phyloP scores from a whole-genome alignment of 2,797 vertebrate species.

The Nannoperca obscura region DNA sequence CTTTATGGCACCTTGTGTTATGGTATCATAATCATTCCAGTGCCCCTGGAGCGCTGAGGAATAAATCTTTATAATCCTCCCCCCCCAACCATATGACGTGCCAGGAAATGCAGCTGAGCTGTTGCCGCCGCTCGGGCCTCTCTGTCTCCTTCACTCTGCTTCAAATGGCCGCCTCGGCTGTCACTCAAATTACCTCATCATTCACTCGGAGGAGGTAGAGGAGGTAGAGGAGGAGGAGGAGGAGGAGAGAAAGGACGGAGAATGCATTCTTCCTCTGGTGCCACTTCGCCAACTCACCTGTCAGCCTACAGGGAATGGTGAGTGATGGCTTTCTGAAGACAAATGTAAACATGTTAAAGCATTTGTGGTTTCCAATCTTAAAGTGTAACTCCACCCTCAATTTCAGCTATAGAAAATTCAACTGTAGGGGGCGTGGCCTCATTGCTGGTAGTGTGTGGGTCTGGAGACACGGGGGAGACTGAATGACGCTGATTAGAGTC shows the following conservation, averaged over 20 bases:
- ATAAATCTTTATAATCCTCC: slow-evolving; percentile 74
- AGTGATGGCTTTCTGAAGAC: background rate
- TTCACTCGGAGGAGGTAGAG: slow-evolving; percentile 22
- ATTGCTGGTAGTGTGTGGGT: too few species aligned
- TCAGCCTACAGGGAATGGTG: background rate
- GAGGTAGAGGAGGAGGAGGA: background rate
- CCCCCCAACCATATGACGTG: slow-evolving; percentile 9
- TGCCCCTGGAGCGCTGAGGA: slow-evolving; percentile 36
- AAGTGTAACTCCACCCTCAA: too few species aligned
- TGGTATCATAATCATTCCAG: slow-evolving; percentile 78
- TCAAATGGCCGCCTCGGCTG: slow-evolving; percentile 48
- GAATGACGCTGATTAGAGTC: too few species aligned
- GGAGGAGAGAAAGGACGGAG: background rate
- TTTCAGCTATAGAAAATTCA: too few species aligned
- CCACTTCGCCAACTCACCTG: slow-evolving; percentile 4
- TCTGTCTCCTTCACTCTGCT: slow-evolving; percentile 31
- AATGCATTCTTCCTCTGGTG: slow-evolving; percentile 10
- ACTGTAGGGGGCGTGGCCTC: too few species aligned
- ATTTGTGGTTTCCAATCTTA: background rate
- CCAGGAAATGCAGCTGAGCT: slow-evolving; percentile 37
- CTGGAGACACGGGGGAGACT: too few species aligned
- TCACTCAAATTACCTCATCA: slow-evolving; percentile 59
- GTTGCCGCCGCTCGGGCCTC: slow-evolving; percentile 12
- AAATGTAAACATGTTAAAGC: background rate
- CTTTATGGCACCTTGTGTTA: slow-evolving; percentile 81